phyloP scores from a whole-genome alignment of 2,113 vertebrate genomes.

The Prionailurus viverrinus region DNA sequence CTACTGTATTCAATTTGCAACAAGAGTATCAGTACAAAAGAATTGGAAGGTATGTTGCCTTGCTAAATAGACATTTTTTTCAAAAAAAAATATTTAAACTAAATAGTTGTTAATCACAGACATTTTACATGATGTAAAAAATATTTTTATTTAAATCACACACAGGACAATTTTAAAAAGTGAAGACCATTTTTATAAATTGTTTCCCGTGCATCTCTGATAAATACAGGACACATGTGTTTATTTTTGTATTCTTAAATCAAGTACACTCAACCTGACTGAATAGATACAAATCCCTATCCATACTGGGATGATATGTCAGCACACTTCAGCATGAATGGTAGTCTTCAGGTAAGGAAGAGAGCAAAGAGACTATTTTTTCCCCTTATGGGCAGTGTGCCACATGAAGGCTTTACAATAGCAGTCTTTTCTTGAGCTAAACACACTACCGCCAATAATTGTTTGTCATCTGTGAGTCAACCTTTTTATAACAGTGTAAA shows the following conservation, averaged over 20 bases:
- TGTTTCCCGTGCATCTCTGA: not conserved
- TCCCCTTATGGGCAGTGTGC: not conserved
- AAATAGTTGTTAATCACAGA: not conserved
- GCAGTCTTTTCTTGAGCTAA: not conserved
- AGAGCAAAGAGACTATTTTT: not conserved
- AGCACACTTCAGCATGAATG: not conserved
- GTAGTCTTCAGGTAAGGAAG: not conserved
- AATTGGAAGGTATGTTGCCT: not conserved
- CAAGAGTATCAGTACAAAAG: not conserved
- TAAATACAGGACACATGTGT: not conserved
- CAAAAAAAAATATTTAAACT: not conserved
- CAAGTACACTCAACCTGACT: not conserved
- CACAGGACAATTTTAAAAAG: not conserved
- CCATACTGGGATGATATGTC: fast-evolving
- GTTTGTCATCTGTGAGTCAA: not conserved
- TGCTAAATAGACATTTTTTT: not conserved
- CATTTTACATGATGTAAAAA: not conserved
- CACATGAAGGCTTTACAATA: not conserved
- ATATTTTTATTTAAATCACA: not conserved
- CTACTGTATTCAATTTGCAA: not conserved
- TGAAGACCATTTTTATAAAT: not conserved
- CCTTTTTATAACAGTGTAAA: not conserved
- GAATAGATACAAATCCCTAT: not conserved
- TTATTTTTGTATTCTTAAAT: not conserved
- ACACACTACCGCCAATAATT: not conserved